Percentiles rank a stretch among this genome's conserved stretches.
phyloP scores from a whole-genome alignment of 2,113 vertebrate species.

The Otolemur garnettii region DNA sequence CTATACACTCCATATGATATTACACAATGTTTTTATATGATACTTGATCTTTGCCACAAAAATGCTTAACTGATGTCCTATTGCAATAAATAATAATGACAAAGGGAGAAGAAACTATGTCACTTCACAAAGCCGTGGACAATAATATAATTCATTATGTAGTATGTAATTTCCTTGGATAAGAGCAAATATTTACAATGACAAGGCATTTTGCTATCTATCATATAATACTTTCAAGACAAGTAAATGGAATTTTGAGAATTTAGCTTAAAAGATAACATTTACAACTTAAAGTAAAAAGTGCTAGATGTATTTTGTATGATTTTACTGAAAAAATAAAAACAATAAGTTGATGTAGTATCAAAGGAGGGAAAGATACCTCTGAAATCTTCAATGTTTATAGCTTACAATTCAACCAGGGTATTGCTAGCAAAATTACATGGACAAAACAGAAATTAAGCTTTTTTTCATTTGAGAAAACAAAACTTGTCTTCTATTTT shows the following conservation, averaged over 20 bases:
- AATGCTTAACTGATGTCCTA: too few relatives aligned
- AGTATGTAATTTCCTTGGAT: not conserved
- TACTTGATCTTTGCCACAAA: not conserved
- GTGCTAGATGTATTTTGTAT: not conserved
- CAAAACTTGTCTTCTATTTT: not conserved
- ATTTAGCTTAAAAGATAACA: not conserved
- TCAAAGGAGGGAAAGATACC: not conserved
- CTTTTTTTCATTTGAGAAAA: not conserved
- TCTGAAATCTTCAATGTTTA: not conserved
- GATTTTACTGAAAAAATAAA: not conserved
- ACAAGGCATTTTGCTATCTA: not conserved
- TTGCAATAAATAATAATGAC: too few relatives aligned
- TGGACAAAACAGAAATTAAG: not conserved
- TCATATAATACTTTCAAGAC: not conserved
- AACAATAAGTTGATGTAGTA: not conserved
- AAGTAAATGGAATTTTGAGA: not conserved
- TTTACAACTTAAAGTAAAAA: conserved; percentile 17
- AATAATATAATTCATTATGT: not conserved
- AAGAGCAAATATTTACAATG: not conserved
- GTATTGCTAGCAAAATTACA: conserved; percentile 33
- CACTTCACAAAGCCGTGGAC: too few relatives aligned
- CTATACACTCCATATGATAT: not conserved
- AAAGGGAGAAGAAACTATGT: too few relatives aligned
- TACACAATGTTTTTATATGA: not conserved
- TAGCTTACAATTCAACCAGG: not conserved